Base-by-base conservation (phyloP, 2,113 vertebrate genomes). In the Ceyx cyanopectus region DNA sequence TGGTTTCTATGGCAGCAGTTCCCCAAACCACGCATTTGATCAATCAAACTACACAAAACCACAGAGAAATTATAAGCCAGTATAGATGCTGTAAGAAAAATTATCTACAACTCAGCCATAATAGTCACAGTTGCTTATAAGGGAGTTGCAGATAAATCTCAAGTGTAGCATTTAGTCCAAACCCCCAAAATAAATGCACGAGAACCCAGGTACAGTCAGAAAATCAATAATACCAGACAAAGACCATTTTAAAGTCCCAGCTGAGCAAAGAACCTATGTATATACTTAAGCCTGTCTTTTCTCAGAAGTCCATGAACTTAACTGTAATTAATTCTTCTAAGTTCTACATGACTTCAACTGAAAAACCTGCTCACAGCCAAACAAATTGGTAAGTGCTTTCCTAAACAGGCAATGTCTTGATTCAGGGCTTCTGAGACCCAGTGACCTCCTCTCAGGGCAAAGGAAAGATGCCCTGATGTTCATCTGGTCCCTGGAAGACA, bases 1-100 rank as follows among this genome's bases (percentile, higher is more conserved):
- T 88, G 54, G 84, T 92, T 95, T 92, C 83, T 84, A 65, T 68
- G 53, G 83, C 85, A 90, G 73, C 53, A 83, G 68, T 53, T 85
- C 53, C 48, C 65, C 34, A 93, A 95, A 83, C 60, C 51, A 90
- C 1, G 2, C 18, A 6, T 84, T 77, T 74, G 54, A 92, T 93
- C 69, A 68, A 75, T 67, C 65, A 74, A 83, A 65, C 29, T 70
- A 57, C 7, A 3, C n/a, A 40, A 85, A 90, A 57, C 56, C 88
- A 94, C 73, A 61, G 45, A 81, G 45, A 26, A 91, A 81, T 67
- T 90, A 77, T 61, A 93, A 91, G 68, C 12, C 65, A 88, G 76
- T 46, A 65, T 43, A 72, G 80, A 85, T 77, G 51, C 40, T 92
- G 65, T 29, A 80, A 50, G 60, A 87, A 74, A 32, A 81, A 70